Evolutionary conservation across 2,888 invertebrate species (phyloP).

Genomic region (Vanessa cardui): DNA sequence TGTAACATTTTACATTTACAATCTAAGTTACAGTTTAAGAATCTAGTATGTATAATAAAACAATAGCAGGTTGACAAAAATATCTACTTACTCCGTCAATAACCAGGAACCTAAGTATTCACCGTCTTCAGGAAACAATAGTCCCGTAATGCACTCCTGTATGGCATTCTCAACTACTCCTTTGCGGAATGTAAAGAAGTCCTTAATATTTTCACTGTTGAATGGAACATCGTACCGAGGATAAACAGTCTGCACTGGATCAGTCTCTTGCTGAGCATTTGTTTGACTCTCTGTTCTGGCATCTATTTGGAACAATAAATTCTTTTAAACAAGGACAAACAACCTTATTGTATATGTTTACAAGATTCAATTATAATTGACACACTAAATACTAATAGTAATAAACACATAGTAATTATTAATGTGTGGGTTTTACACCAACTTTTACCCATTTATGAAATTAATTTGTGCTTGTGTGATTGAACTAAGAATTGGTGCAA

Average conservation of each 20-base stretch:
- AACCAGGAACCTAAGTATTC: constrained; percentile 89
- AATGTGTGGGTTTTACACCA: too few relatives aligned
- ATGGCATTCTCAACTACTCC: constrained; percentile 89
- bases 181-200: constrained; percentile 88
- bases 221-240: constrained; percentile 76
- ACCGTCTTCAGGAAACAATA: constrained; percentile 87
- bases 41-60: too few relatives aligned
- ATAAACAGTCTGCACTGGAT: constrained; percentile 61
- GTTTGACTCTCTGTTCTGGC: constrained; percentile 59
- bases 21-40: too few relatives aligned
- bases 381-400: too few relatives aligned
- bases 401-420: too few relatives aligned
- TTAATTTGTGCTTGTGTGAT: too few relatives aligned
- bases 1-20: too few relatives aligned
- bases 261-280: constrained; percentile 58
- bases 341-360: too few relatives aligned
- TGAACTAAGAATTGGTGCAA: too few relatives aligned
- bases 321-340: too few relatives aligned
- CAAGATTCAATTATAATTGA: too few relatives aligned
- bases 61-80: not conserved
- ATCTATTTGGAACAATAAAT: constrained; percentile 49
- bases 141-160: constrained; percentile 85
- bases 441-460: too few relatives aligned
- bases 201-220: constrained; percentile 83
- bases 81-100: constrained; percentile 87